A percentile compares a stretch with the other conserved stretches of the same genome.
Evolutionary conservation across 1,140 invertebrate genomes (phyloP).

Genomic region (Drosophila nasuta): DNA sequence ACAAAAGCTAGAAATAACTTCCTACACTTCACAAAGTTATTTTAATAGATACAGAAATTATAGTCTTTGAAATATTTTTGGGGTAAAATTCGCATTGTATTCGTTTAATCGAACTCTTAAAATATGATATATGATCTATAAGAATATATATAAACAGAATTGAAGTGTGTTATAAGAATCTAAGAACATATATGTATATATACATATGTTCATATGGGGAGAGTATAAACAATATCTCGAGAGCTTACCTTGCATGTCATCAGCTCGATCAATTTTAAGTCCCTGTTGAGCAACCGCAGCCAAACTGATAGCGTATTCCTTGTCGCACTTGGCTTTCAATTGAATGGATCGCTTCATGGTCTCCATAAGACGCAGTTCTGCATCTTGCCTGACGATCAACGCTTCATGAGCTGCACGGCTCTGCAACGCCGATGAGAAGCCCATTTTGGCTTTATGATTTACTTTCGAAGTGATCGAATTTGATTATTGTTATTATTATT

Average conservation of each 20-base stretch:
- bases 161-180: too few relatives aligned
- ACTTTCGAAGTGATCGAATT: slow-evolving; percentile 36
- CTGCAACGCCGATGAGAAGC: slow-evolving; percentile 93
- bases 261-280: slow-evolving; percentile 92
- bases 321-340: slow-evolving; percentile 94
- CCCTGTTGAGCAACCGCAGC: slow-evolving; percentile 91
- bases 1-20: too few relatives aligned
- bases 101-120: too few relatives aligned
- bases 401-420: slow-evolving; percentile 94
- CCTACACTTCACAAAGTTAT: too few relatives aligned
- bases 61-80: too few relatives aligned
- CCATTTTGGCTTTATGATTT: slow-evolving; percentile 87
- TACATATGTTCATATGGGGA: background rate
- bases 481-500: slow-evolving; percentile 37
- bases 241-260: slow-evolving; percentile 90
- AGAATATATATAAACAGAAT: too few relatives aligned
- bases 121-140: too few relatives aligned
- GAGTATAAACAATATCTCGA: background rate
- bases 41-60: too few relatives aligned
- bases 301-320: slow-evolving; percentile 94
- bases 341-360: slow-evolving; percentile 94
- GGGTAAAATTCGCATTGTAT: too few relatives aligned
- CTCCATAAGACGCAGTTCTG: slow-evolving; percentile 95
- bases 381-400: slow-evolving; percentile 93
- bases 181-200: background rate